These are phyloP conservation scores for Pherbina coryleti DNA, from an alignment of 2,888 invertebrate species.

Conservation along the genomic window DNA sequence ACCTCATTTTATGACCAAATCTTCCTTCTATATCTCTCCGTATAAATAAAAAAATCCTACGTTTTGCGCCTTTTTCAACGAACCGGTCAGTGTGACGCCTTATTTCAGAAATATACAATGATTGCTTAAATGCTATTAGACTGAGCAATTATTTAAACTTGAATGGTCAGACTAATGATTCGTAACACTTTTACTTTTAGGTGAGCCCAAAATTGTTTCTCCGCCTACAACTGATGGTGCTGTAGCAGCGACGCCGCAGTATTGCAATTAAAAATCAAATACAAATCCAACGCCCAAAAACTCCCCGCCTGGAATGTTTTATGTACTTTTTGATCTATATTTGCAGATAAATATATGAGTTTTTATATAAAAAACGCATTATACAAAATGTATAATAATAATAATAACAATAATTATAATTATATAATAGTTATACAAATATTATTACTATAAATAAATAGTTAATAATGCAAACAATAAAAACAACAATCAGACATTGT, in stretches of 20 bases:
- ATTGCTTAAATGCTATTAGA: no score
- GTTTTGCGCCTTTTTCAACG: no score
- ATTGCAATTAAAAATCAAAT: conserved; percentile 59
- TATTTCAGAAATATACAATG: no score
- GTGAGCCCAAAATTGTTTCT: conserved; percentile 67
- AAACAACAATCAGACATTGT: conserved; percentile 39
- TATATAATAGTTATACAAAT: conserved; percentile 40
- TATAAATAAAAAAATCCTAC: no score
- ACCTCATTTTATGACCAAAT: no score
- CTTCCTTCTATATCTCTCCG: no score
- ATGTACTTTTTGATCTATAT: conserved; percentile 45
- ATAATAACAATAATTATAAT: conserved; percentile 15
- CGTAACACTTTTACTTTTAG: conserved; percentile 48
- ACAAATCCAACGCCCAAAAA: conserved; percentile 27
- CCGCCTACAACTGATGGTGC: conserved; percentile 58
- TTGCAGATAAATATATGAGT: conserved; percentile 30
- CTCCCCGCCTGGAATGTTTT: conserved; percentile 49
- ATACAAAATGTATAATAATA: conserved; percentile 43
- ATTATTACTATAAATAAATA: conserved; percentile 37
- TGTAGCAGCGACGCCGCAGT: conserved; percentile 63
- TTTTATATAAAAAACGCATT: conserved; percentile 41
- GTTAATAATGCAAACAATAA: conserved; percentile 40
- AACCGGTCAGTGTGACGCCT: no score
- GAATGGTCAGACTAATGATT: not conserved
- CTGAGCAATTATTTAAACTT: not conserved